Base-by-base conservation (phyloP, 2,797 vertebrate genomes). In the Mormyrops boulengeri region DNA sequence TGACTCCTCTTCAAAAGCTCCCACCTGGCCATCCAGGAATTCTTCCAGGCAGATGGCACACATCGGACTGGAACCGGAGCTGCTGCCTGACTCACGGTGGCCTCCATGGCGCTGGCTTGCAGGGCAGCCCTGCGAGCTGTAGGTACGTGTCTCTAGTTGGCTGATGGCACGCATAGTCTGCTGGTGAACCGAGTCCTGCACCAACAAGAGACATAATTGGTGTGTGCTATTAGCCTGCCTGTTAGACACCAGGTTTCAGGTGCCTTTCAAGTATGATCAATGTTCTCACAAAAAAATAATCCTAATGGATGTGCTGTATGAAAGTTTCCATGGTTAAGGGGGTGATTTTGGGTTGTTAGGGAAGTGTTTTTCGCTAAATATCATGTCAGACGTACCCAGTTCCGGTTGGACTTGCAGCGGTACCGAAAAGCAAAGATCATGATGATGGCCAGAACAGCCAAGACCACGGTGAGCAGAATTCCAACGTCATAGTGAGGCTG, bases 21-120 rank as follows among this genome's bases (percentile, higher is more conserved):
- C 91, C 92, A 99, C 99, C 97, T 99, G 98, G 0, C 98, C 99
- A 17, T 99, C 98, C 41, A 96, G 96, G 93, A 99, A 99, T 91
- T 99, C 99, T 92, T 99, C 99, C 92, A 99, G 95, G 92, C 99
- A 99, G 92, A 99, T 97, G 9, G 98, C 98, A 60, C 99, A 99
- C 90, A 98, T 92, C 0, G 98, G 98, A 85, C 96, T 95, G 0
- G 98, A 99, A 92, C 96, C 97, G 92, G 97, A 98, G 95, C 96
- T 99, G 95, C 97, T 98, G 90, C 95, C 96, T 0, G 98, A 97
- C 80, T 97, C 97, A 93, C 92, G 94, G 62, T 93, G 92, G 11
- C 93, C 93, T 84, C 94, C 96, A 0, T 94, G 93, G 0, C 89
- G 95, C 6, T 96, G 93, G 0, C 92, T 95, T 49, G 95, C 95